phyloP scores from a whole-genome alignment of 2,797 vertebrate species.

The Anguilla pacifica region DNA sequence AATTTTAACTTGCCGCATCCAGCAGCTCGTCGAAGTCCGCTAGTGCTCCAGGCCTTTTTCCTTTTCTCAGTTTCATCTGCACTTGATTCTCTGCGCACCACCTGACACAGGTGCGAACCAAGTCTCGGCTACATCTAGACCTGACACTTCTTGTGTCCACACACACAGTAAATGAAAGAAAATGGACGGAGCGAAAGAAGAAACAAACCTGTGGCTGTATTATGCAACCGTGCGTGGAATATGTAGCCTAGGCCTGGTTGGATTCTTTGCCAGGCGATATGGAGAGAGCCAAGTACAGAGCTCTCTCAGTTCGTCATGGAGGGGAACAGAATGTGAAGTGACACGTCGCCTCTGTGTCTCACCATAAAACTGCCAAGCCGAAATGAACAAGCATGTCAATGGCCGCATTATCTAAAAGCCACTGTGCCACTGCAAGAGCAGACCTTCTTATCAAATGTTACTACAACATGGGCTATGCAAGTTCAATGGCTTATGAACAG shows the following conservation, averaged over 20 bases:
- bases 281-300: neutral
- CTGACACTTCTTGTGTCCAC: neutral
- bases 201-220: too few relatives aligned
- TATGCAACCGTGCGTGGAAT: too few relatives aligned
- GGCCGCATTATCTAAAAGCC: neutral
- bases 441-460: neutral
- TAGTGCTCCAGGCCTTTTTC: too few relatives aligned
- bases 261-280: neutral
- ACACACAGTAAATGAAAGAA: too few relatives aligned
- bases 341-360: neutral
- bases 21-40: too few relatives aligned
- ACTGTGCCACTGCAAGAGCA: neutral
- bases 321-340: neutral
- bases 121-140: neutral
- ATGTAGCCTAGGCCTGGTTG: neutral
- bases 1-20: too few relatives aligned
- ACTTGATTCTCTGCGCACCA: too few relatives aligned
- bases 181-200: too few relatives aligned
- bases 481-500: neutral
- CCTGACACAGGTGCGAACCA: too few relatives aligned
- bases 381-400: conserved; percentile 1
- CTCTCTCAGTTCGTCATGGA: neutral
- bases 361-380: neutral
- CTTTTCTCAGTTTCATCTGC: too few relatives aligned
- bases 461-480: neutral